phyloP scores from a whole-genome alignment of 23 tunicate genomes.

The Oikopleura vanhoeffeni region DNA sequence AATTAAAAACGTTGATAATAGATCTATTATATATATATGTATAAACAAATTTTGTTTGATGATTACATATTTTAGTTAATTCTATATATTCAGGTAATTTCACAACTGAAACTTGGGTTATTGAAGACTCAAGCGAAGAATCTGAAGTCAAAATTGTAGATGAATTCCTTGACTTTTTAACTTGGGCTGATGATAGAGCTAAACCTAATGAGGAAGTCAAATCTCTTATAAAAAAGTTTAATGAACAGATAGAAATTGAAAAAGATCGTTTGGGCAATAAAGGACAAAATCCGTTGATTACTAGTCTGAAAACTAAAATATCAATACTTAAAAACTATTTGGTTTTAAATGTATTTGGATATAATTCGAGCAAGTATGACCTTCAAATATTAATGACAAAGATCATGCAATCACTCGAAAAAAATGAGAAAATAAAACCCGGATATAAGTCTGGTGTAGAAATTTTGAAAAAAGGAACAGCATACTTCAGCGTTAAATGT shows the following conservation, averaged over 20 bases:
- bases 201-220: neutral
- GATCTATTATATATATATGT: too few relatives aligned
- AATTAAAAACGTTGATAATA: too few relatives aligned
- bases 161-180: neutral
- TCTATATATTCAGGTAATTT: neutral
- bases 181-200: neutral
- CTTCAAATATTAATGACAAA: neutral
- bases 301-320: neutral
- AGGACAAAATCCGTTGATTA: neutral
- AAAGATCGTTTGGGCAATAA: neutral
- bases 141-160: neutral
- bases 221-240: neutral
- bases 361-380: neutral
- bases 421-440: neutral
- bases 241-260: neutral
- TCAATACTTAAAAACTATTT: neutral
- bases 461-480: neutral
- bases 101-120: neutral
- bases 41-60: too few relatives aligned
- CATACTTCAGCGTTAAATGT: neutral
- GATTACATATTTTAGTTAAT: too few relatives aligned
- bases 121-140: neutral
- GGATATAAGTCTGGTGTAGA: neutral
- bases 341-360: neutral
- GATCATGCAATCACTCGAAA: neutral